Base-by-base conservation (phyloP, 2,888 invertebrate species). In the Pomacea canaliculata region DNA sequence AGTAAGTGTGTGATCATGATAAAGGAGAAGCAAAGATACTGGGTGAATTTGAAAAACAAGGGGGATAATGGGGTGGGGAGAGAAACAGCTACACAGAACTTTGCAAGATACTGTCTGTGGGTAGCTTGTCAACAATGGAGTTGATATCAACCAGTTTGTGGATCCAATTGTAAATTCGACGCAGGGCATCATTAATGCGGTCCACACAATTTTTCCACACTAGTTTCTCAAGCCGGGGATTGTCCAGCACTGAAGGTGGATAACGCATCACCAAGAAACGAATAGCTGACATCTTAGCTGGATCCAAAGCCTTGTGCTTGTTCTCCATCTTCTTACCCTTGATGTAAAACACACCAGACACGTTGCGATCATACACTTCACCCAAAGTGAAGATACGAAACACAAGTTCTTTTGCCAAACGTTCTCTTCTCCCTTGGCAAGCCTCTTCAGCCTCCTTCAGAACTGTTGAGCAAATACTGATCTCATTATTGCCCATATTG, bases 291-390 rank as follows among this genome's bases (percentile, higher is more conserved):
- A 80, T 80, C 49, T 80, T 78, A 59, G 80, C 80, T 4, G 80
- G 80, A 60, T 80, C 80, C n/a, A 80, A 67, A 0, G 80, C 80
- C 70, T 80, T 80, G 70, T 80, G 76, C 37, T 80, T 80, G 73
- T 80, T 80, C 51, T 80, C 80, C 80, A 80, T 80, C 71, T 80
- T 80, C 75, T 80, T 80, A 16, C 80, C 80, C 51, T 80, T 80
- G 63, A 80, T 80, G 75, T 80, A 80, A 59, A 80, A 80, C 23
- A 80, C 80, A 23, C 80, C 80, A 1, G 80, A 80, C 19, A 80
- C 80, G 37, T 80, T 80, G n/a, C 80, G 76, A 51, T 80, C 80
- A 37, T 78, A 80, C n/a, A 80, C 80, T 68, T 80, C 78, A 3
- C 80, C 80, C 49, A 80, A 73, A 16, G 80, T 78, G 65, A 80